Conservation (phyloP, 2,888 invertebrate species). For the Scelioninae gen. 1 region DNA sequence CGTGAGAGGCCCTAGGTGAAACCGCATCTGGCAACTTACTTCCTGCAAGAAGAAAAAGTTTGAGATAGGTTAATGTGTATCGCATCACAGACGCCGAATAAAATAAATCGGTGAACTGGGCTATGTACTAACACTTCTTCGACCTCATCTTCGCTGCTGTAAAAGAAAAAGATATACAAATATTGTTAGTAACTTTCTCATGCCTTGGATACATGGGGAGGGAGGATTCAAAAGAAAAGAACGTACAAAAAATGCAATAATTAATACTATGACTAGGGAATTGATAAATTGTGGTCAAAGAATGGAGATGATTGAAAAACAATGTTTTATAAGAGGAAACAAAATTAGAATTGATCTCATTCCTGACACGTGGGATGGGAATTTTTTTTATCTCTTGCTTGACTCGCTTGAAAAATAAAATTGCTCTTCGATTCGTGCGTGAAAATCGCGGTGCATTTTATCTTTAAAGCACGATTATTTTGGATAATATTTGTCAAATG, state of each 20-base stretch:
- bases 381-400: too few species aligned
- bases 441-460: conserved; percentile 11
- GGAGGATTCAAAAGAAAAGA: neutral
- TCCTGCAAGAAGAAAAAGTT: conserved; percentile 85
- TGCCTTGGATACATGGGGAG: conserved; percentile 17
- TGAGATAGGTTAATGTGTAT: conserved; percentile 66
- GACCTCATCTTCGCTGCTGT: conserved; percentile 90
- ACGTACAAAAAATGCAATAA: too few species aligned
- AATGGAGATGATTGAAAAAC: too few species aligned
- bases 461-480: conserved; percentile 16
- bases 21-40: conserved; percentile 84
- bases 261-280: too few species aligned
- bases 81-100: conserved; percentile 20
- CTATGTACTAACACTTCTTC: conserved; percentile 93
- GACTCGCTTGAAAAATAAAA: conserved; percentile 12
- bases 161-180: conserved; percentile 81
- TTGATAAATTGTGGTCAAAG: too few species aligned
- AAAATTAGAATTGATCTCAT: too few species aligned
- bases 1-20: conserved; percentile 57
- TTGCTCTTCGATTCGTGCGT: too few species aligned
- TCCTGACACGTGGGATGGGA: too few species aligned
- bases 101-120: conserved; percentile 40
- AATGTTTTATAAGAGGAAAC: too few species aligned
- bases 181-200: conserved; percentile 73
- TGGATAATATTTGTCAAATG: neutral